phyloP scores from a whole-genome alignment of 2,888 invertebrate species.

The Pandemis heparana region DNA sequence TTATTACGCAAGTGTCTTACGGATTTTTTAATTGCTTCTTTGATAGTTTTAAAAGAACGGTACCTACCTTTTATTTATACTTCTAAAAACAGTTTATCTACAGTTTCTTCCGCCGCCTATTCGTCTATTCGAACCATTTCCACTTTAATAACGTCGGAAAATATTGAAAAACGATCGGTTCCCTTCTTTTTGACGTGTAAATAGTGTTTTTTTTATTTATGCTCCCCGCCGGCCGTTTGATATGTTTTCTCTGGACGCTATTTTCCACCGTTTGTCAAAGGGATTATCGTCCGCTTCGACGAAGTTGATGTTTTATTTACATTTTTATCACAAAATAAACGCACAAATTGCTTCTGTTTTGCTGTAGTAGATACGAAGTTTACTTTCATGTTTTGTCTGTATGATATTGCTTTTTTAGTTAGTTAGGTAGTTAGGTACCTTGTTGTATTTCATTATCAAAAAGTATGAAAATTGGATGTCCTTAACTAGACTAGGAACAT shows the following conservation, averaged over 20 bases:
- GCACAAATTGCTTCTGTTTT: conserved; percentile 39
- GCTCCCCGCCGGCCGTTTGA: conserved; percentile 45
- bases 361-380: background rate
- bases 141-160: conserved; percentile 35
- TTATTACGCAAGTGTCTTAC: too few relatives aligned
- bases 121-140: background rate
- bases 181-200: conserved; percentile 61
- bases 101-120: background rate
- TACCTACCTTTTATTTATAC: too few relatives aligned
- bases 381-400: background rate
- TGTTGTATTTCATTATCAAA: too few relatives aligned
- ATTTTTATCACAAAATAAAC: conserved; percentile 47
- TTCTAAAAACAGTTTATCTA: background rate
- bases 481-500: background rate
- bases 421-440: too few relatives aligned
- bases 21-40: too few relatives aligned
- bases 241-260: conserved; percentile 50
- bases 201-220: conserved; percentile 61
- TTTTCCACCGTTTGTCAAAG: conserved; percentile 50
- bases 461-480: too few relatives aligned
- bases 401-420: background rate
- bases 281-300: conserved; percentile 46
- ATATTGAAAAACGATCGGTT: conserved; percentile 41
- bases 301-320: conserved; percentile 48
- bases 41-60: too few relatives aligned